Conservation (phyloP, 2,888 invertebrate genomes). For the Nymphalis c-album region DNA sequence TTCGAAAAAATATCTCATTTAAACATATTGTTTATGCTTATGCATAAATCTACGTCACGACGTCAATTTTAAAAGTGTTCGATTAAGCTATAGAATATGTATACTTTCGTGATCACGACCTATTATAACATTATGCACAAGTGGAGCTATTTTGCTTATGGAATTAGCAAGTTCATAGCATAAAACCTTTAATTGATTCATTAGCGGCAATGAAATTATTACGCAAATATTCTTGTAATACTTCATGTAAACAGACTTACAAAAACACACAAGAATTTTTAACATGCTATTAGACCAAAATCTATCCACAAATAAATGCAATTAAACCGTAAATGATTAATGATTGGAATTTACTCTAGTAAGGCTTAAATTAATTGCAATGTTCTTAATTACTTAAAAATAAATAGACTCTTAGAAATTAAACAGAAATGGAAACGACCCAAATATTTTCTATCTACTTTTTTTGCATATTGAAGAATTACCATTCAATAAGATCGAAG, state of each 20-base stretch:
- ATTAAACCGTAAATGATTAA: conserved; percentile 21
- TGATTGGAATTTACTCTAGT: conserved; percentile 37
- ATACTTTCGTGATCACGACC: too few species aligned
- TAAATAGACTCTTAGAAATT: conserved; percentile 26
- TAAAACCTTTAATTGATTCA: conserved; percentile 17
- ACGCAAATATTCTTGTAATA: conserved; percentile 3
- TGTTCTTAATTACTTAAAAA: conserved; percentile 30
- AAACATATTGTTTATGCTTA: too few species aligned
- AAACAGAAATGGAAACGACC: conserved; percentile 30
- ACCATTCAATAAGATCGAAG: conserved; percentile 6
- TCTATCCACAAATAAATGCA: conserved; percentile 21
- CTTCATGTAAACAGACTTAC: not conserved
- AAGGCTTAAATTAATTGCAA: conserved; percentile 35
- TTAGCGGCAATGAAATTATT: not conserved
- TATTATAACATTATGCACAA: too few species aligned
- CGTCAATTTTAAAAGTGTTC: too few species aligned
- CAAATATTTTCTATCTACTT: conserved; percentile 20
- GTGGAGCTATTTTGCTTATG: too few species aligned
- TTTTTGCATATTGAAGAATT: conserved; percentile 15
- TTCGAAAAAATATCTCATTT: too few species aligned
- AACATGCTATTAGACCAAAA: conserved; percentile 17
- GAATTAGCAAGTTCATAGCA: too few species aligned
- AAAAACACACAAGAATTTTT: not conserved
- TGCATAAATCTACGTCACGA: too few species aligned
- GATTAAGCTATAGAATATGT: too few species aligned